Base-by-base conservation (phyloP, 2,888 invertebrate species). In the Tethea ocularis region DNA sequence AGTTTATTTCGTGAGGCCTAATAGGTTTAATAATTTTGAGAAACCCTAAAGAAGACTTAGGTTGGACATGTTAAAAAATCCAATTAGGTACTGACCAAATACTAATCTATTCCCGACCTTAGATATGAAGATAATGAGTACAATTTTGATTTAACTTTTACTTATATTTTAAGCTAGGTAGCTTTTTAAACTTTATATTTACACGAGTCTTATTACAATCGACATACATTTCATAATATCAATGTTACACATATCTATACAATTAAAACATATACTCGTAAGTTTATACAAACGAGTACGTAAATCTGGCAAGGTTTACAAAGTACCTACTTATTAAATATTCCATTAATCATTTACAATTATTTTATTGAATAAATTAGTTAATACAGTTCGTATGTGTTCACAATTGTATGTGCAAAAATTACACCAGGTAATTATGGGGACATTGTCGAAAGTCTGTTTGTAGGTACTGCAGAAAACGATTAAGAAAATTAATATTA, bases 171-270 rank as follows among this genome's bases (percentile, higher is more conserved):
- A 20, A 10, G 10, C n/a, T n/a, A 46, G n/a, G 20, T 46, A 46
- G 46, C 20, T 46, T 20, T 46, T 46, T 20, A 46, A 46, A 46
- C n/a, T n/a, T 46, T 20, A 55, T 59, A 52, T 56, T 56, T 58
- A 33, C 55, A 58, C 54, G 23, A 33, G 52, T 52, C 33, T 59
- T 24, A 55, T 51, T 58, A 58, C 52, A 52, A 26, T 46, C 36
- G 41, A 60, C 53, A 57, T 58, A 58, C 51, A 58, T 60, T 61
- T 51, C 57, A 60, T 61, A 61, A 60, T 59, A 64, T 61, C 57
- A 57, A 53, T 52, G 54, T 57, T 57, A 33, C 41, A 58, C 36
- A 38, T 56, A 26, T 57, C 61, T 29, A 33, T 33, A 61, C 62
- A 62, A 58, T 64, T 58, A 59, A 56, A 46, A 46, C 46, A 46